These are phyloP conservation scores for Parelbella ahira DNA, from an alignment of 2,888 invertebrate species.

Conservation along the genomic window DNA sequence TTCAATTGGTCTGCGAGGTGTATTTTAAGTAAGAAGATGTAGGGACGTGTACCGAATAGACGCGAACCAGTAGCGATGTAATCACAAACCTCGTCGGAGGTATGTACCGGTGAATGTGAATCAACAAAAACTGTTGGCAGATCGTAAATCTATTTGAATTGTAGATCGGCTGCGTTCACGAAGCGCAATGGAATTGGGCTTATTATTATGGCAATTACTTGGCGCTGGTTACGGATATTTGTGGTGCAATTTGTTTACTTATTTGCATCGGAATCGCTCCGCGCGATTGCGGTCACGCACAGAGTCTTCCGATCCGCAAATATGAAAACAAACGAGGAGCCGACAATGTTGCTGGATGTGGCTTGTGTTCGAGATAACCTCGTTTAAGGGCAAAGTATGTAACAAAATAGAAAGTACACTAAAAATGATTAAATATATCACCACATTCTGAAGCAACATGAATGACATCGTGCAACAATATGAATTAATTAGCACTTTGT, in stretches of 20 bases:
- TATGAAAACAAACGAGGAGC: conserved; percentile 59
- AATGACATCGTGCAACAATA: too few species aligned
- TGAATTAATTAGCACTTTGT: too few species aligned
- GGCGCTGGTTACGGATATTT: conserved; percentile 60
- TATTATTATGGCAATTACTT: conserved; percentile 61
- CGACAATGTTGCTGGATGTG: conserved; percentile 19
- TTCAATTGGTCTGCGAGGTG: conserved; percentile 4
- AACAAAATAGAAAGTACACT: too few species aligned
- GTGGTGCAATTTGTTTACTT: conserved; percentile 64
- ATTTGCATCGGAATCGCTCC: conserved; percentile 62
- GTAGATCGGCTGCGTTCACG: conserved; percentile 27
- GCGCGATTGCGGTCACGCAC: conserved; percentile 57
- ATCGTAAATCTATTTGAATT: conserved; percentile 47
- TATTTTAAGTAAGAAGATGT: conserved; percentile 24
- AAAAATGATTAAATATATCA: too few species aligned
- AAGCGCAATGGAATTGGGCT: conserved; percentile 59
- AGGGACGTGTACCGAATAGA: conserved; percentile 26
- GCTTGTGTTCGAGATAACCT: too few species aligned
- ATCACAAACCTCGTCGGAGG: conserved; percentile 34
- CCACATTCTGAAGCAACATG: too few species aligned
- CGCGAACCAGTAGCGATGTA: conserved; percentile 30
- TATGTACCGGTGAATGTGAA: conserved; percentile 30
- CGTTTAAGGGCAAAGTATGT: too few species aligned
- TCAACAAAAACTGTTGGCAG: conserved; percentile 43
- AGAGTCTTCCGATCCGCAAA: conserved; percentile 39